Conservation (phyloP, 2,113 vertebrate species). For the Carollia perspicillata region DNA sequence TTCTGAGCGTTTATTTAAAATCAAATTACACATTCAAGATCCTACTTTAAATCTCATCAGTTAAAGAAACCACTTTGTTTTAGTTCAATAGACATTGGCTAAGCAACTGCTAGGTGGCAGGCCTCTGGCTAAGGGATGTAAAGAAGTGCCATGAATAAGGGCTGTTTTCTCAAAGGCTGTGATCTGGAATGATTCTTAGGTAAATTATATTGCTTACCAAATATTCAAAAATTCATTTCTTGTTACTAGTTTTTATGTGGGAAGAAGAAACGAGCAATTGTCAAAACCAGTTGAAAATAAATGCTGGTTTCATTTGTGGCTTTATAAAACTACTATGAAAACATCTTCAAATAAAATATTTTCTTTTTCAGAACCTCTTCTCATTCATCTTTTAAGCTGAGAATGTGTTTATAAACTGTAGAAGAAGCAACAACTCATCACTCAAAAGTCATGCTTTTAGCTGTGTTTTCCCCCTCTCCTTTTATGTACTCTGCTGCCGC, state of each 20-base stretch:
- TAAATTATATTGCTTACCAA: not conserved
- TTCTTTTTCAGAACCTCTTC: constrained; percentile 29
- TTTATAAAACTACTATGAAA: constrained; percentile 5
- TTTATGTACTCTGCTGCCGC: constrained; percentile 83
- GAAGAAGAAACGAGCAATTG: not conserved
- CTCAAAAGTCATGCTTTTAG: constrained; percentile 68
- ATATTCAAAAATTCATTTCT: not conserved
- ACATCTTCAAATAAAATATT: constrained; percentile 20
- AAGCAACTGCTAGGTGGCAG: not conserved
- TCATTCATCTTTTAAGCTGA: constrained; percentile 62
- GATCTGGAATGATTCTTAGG: not conserved
- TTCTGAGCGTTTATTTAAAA: constrained; percentile 63
- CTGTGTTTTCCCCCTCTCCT: constrained; percentile 38
- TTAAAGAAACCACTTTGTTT: constrained; percentile 38
- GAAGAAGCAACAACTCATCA: constrained; percentile 74
- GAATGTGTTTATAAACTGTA: constrained; percentile 67
- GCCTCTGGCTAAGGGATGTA: not conserved
- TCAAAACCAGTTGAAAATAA: constrained; percentile 52
- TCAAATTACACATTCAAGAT: constrained; percentile 69
- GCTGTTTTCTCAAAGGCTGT: not conserved
- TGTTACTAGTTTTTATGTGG: not conserved
- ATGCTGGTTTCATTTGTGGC: not conserved
- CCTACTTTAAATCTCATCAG: constrained; percentile 53
- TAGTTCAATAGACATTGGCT: not conserved
- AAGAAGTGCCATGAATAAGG: not conserved